A percentile compares a stretch with the other conserved stretches of the same genome.
Evolutionary conservation across 2,797 vertebrate species (phyloP).

Genomic region (Tangara arthus): DNA sequence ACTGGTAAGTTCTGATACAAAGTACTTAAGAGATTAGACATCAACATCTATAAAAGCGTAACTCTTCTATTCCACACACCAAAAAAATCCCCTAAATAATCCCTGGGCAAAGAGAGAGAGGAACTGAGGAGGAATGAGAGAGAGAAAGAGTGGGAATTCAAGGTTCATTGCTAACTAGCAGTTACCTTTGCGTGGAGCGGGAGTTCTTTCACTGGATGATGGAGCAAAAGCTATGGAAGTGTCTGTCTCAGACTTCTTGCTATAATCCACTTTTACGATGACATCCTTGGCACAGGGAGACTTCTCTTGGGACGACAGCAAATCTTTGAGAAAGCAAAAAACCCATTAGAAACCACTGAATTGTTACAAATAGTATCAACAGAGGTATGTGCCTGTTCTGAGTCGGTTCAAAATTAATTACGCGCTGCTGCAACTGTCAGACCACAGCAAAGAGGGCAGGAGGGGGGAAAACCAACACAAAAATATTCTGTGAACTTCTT

Average conservation of each 20-base stretch:
- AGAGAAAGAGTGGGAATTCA: not conserved
- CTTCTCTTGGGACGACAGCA: slow-evolving; percentile 91
- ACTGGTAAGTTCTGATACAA: not conserved
- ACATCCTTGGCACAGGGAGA: slow-evolving; percentile 90
- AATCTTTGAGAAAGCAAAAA: slow-evolving; percentile 73
- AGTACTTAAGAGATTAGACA: not conserved
- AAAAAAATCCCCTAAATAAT: not conserved
- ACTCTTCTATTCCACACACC: not conserved
- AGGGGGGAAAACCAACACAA: not conserved
- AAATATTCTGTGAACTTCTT: not conserved
- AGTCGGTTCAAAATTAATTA: not conserved
- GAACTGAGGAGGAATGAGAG: not conserved
- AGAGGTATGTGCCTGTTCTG: not conserved
- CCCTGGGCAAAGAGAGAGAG: not conserved
- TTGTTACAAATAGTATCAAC: not conserved
- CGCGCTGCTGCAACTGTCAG: rapidly evolving
- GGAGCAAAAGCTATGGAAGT: slow-evolving; percentile 84
- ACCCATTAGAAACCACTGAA: not conserved
- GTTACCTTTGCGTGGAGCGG: slow-evolving; percentile 87
- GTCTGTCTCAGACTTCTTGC: slow-evolving; percentile 89
- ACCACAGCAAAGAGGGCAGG: not conserved
- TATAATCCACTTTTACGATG: slow-evolving; percentile 93
- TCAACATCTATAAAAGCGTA: not conserved
- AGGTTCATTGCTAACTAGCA: not conserved
- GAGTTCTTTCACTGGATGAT: slow-evolving; percentile 84